Base-by-base conservation (phyloP, 2,888 invertebrate species). In the Cistogaster globosa region DNA sequence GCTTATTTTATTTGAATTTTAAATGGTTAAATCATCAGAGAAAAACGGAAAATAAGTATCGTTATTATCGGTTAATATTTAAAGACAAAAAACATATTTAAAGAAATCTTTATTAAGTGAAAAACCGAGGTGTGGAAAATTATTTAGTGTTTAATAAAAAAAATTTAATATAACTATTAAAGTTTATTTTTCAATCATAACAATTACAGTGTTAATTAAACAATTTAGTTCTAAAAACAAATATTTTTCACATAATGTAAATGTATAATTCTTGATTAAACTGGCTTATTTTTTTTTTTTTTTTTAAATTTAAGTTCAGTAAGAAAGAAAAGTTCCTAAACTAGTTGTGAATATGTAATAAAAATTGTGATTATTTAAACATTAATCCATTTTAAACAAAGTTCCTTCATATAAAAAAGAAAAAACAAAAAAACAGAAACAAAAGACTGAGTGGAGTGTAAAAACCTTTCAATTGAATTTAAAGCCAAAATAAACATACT, bases 351-450 rank as follows among this genome's bases (percentile, higher is more conserved):
- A 51, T n/a, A 18, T 51, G n/a, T 51, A n/a, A 18, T 18, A 18
- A 18, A 51, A 51, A 51, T 51, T 53, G 51, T 53, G 51, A 53
- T 53, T 18, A 1, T 9, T 53, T 53, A 1, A 18, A 53, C 36
- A 62, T 36, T 62, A 6, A n/a, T 75, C 36, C 57, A 11, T 18
- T 53, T 18, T 0, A 53, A 53, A 53, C 20, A 53, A 53, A 53
- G 51, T 53, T 53, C 51, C 51, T 53, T 18, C 7, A 8, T 20
- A 16, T 14, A 14, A n/a, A 36, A 63, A 48, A 51, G 7, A 11
- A 57, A 55, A 65, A 9, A 18, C 51, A 53, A 65, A 9, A 18
- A 20, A 53, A 53, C 18, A 9, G 9, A 7, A 48, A 65, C 7
- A 14, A 32, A 62, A 62, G 38, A 68, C 18, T n/a, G 0, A 12